Evolutionary conservation across 1,140 invertebrate genomes (phyloP).

Genomic region (Druon quercuslanigerum): DNA sequence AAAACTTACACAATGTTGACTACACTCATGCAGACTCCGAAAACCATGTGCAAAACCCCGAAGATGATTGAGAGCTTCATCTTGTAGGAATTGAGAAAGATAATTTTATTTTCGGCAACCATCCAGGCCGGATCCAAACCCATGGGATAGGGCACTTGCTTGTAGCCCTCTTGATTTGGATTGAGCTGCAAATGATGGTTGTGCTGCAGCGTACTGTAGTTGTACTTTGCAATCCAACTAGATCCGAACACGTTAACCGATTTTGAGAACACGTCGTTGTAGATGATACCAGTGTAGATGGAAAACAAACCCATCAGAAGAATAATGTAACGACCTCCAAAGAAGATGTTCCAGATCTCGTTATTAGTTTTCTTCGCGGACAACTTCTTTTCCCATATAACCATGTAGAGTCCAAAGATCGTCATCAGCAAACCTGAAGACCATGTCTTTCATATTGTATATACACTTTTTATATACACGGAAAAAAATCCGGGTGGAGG

Average conservation of each 20-base stretch:
- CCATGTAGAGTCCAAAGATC: conserved; percentile 90
- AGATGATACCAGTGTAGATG: conserved; percentile 98
- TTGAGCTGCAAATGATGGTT: conserved; percentile 80
- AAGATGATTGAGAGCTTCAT: conserved; percentile 97
- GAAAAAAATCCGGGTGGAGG: too few relatives aligned
- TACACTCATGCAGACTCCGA: conserved; percentile 88
- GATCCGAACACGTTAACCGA: conserved; percentile 97
- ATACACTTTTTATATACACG: not conserved
- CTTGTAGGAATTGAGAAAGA: conserved; percentile 94
- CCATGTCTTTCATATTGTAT: not conserved
- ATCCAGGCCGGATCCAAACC: conserved; percentile 97
- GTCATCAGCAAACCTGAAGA: conserved; percentile 83
- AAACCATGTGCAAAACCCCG: conserved; percentile 94
- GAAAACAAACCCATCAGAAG: conserved; percentile 98
- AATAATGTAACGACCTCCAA: conserved; percentile 98
- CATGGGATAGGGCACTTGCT: conserved; percentile 85
- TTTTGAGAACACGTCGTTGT: conserved; percentile 99
- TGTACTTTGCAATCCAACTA: conserved; percentile 85
- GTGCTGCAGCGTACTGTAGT: conserved; percentile 72
- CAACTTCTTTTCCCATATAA: conserved; percentile 91
- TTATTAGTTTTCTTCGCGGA: conserved; percentile 87
- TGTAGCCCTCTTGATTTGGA: conserved; percentile 80
- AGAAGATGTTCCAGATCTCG: conserved; percentile 97
- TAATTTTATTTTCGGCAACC: conserved; percentile 88
- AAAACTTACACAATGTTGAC: conserved; percentile 14